Evolutionary conservation across 2,797 vertebrate genomes (phyloP), one percentile per base, ranked within the genome.

Genomic region (Poecilia gillii): DNA sequence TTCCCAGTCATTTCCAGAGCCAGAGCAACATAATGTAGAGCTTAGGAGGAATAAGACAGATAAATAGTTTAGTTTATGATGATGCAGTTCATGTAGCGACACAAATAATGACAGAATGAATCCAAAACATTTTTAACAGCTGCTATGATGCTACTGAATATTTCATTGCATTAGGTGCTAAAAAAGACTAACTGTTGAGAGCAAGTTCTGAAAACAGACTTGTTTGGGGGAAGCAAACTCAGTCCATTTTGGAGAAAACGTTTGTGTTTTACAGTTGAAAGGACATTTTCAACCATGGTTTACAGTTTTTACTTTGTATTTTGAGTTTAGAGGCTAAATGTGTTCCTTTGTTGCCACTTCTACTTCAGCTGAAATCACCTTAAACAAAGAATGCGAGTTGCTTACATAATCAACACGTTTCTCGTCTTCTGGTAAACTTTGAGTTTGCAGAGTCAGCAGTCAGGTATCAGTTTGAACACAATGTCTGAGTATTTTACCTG

Each of bases 1-100:
- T 99, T 99, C 43, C 98, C 97, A 0, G 95, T 81, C 97, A 99
- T 98, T 90, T 98, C 97, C 87, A 99, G 87, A 0, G 92, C 43
- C 59, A 96, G 90, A 9, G 97, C 95, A 2, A 98, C 31, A 0
- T 82, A 85, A 12, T 90, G 89, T 20, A 94, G 83, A 0, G 68
- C 93, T 94, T 66, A 41, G 7, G 45, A 72, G 47, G 41, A 18
- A 25, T 66, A 14, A 72, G n/a, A n/a, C 2, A 28, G 39, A 6
- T 11, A 13, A 62, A 59, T 12, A 6, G 3, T 55, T 71, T 13
- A 12, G 6, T 45, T 1, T 41, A 41, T 14, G n/a, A 3, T 64
- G 3, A 64, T 16, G 28, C 11, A 43, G 36, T 14, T 41, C 6
- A 23, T 66, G 25, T 23, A 36, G 5, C 7, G 12, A 51, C 47